Percentiles rank a stretch among this genome's conserved stretches.
Conservation (phyloP, 2,888 invertebrate species). For the Gandaritis pyraliata region DNA sequence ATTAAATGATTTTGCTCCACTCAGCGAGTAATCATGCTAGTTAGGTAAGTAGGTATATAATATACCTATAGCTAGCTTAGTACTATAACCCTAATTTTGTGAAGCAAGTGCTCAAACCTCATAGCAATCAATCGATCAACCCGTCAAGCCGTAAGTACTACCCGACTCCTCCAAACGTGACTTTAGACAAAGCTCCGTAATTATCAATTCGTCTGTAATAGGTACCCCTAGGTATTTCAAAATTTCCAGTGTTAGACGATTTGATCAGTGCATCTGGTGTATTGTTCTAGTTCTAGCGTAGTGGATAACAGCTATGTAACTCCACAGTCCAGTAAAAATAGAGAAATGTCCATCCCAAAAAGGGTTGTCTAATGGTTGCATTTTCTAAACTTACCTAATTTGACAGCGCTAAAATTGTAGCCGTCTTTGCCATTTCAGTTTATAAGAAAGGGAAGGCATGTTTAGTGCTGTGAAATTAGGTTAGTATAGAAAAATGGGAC, state of each 20-base stretch:
- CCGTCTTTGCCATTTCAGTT: too few relatives aligned
- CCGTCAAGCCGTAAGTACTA: slow-evolving; percentile 50
- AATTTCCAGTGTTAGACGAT: slow-evolving; percentile 44
- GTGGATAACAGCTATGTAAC: not conserved
- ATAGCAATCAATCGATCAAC: slow-evolving; percentile 56
- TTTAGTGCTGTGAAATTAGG: too few relatives aligned
- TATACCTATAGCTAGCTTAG: not conserved
- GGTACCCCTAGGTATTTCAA: slow-evolving; percentile 48
- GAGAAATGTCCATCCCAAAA: too few relatives aligned
- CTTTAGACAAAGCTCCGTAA: slow-evolving; percentile 61
- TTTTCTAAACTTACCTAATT: too few relatives aligned
- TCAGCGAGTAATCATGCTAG: not conserved
- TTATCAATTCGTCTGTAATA: slow-evolving; percentile 60
- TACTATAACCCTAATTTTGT: slow-evolving; percentile 7
- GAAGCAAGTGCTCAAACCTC: slow-evolving; percentile 27
- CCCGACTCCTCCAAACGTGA: slow-evolving; percentile 60
- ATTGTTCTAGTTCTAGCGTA: slow-evolving; percentile 48
- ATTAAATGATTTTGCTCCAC: not conserved
- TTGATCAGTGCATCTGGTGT: slow-evolving; percentile 33
- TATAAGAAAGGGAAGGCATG: too few relatives aligned
- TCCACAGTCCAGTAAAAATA: not conserved
- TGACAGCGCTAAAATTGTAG: too few relatives aligned
- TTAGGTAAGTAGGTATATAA: too few relatives aligned
- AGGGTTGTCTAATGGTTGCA: too few relatives aligned
- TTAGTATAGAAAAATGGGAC: too few relatives aligned